A percentile compares a stretch with the other conserved stretches of the same genome.
phyloP scores from a whole-genome alignment of 2,888 invertebrate genomes.

The Thereva unica region DNA sequence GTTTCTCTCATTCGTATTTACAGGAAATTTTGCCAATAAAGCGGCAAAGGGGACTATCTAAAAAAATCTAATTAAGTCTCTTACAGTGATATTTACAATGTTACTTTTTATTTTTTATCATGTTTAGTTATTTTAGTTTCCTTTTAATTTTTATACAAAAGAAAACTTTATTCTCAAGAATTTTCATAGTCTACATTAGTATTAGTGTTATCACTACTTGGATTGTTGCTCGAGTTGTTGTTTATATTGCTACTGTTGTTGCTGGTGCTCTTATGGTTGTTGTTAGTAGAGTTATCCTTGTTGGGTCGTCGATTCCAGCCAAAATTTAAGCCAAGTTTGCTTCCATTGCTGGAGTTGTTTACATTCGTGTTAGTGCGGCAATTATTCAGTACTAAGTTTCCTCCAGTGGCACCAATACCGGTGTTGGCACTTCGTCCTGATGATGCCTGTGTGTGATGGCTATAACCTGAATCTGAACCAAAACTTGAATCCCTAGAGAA shows the following conservation, averaged over 20 bases:
- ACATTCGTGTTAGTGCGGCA: background rate
- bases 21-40: too few species aligned
- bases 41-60: too few species aligned
- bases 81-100: too few species aligned
- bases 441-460: slow-evolving; percentile 63
- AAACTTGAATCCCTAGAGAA: slow-evolving; percentile 77
- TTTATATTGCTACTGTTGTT: slow-evolving; percentile 39
- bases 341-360: slow-evolving; percentile 7
- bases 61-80: too few species aligned
- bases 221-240: slow-evolving; percentile 30
- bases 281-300: slow-evolving; percentile 23
- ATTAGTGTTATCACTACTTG: slow-evolving; percentile 29
- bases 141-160: too few species aligned
- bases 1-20: too few species aligned
- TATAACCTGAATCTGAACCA: slow-evolving; percentile 84
- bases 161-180: slow-evolving; percentile 34
- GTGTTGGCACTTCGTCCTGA: slow-evolving; percentile 48
- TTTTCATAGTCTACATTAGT: slow-evolving; percentile 38
- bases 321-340: slow-evolving; percentile 37
- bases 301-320: slow-evolving; percentile 37
- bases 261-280: slow-evolving; percentile 30
- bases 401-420: slow-evolving; percentile 17
- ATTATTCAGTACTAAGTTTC: background rate
- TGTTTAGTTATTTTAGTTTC: too few species aligned
- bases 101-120: too few species aligned